Evolutionary conservation across 2,797 vertebrate genomes (phyloP).

Genomic region (Eurystomus glaucurus): DNA sequence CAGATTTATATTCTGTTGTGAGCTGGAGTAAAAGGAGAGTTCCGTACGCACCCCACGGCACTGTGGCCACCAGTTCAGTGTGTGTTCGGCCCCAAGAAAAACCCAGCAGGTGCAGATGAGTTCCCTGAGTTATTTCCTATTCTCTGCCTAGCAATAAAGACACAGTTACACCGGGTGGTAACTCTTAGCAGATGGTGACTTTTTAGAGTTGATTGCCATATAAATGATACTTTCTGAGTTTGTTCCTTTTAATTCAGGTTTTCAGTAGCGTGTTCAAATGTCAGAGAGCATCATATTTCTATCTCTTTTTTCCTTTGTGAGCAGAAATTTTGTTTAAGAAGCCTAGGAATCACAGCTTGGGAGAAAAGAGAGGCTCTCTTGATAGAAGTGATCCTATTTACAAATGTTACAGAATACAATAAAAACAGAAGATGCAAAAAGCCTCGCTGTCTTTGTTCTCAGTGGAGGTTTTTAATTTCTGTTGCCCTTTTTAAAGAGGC

Average conservation of each 20-base stretch:
- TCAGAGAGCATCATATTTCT: constrained; percentile 53
- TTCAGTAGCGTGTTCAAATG: constrained; percentile 40
- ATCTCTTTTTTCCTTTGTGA: constrained; percentile 64
- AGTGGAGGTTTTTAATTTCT: constrained; percentile 52
- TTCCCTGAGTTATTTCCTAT: constrained; percentile 35
- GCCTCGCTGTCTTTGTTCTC: constrained; percentile 47
- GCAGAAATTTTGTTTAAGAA: constrained; percentile 53
- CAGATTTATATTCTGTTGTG: neutral
- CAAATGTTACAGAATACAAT: constrained; percentile 35
- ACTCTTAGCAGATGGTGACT: constrained; percentile 63
- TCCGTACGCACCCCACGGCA: neutral
- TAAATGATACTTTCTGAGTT: constrained; percentile 54
- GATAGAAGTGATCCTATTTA: constrained; percentile 39
- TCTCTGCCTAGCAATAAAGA: constrained; percentile 40
- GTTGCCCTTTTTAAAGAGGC: neutral
- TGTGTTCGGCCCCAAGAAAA: neutral
- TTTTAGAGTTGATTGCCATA: constrained; percentile 44
- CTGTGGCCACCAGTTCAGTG: rapidly evolving
- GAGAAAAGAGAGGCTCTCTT: constrained; percentile 23
- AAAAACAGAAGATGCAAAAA: constrained; percentile 46
- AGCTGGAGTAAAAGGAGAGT: neutral
- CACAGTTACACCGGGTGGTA: constrained; percentile 13
- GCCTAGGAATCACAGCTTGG: constrained; percentile 19
- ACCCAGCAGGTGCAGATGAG: constrained; percentile 14
- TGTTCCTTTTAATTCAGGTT: constrained; percentile 54